Evolutionary conservation across 2,113 vertebrate genomes (phyloP).

Genomic region (Pachycephala philippinensis): DNA sequence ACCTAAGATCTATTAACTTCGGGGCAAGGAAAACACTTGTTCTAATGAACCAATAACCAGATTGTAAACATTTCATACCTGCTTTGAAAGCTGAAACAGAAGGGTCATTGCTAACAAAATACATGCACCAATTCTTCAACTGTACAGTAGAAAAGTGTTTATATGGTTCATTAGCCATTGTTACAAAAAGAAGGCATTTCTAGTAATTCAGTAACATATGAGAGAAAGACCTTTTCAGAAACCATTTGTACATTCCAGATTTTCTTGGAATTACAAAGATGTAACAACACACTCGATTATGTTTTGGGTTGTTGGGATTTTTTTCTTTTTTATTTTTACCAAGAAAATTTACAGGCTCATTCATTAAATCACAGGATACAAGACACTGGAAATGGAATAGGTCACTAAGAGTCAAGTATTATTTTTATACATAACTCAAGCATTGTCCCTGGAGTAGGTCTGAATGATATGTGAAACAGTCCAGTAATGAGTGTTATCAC

Average conservation of each 20-base stretch:
- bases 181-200: neutral
- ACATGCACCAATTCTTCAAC: neutral
- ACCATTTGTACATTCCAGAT: neutral
- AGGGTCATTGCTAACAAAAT: neutral
- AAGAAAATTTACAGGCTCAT: neutral
- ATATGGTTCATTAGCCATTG: neutral
- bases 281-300: neutral
- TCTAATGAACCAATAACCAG: neutral
- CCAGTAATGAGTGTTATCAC: slow-evolving; percentile 14
- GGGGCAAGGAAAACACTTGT: neutral
- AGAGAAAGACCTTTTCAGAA: neutral
- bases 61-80: neutral
- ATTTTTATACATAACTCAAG: neutral
- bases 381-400: neutral
- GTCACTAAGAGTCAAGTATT: neutral
- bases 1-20: neutral
- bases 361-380: neutral
- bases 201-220: neutral
- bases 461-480: slow-evolving; percentile 17
- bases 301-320: neutral
- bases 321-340: neutral
- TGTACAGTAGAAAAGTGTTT: neutral
- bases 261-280: neutral
- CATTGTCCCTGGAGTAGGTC: neutral
- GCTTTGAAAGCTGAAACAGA: neutral